Evolutionary conservation across 2,113 vertebrate species (phyloP).

Genomic region (Podarcis muralis): DNA sequence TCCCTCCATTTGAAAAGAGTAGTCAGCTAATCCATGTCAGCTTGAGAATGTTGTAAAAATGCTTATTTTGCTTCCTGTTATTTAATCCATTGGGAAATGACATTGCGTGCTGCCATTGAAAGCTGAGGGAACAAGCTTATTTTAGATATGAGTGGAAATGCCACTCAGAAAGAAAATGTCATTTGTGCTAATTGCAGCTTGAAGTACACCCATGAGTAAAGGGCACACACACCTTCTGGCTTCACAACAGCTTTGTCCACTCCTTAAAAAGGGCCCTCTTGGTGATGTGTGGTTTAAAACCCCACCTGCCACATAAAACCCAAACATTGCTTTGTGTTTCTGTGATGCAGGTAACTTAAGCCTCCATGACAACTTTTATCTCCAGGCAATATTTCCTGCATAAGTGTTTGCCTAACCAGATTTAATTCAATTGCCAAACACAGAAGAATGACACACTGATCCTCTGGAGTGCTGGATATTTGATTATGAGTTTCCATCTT

Average conservation of each 20-base stretch:
- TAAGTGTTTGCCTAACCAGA: neutral
- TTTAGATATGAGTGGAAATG: slow-evolving; percentile 19
- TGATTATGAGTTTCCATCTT: neutral
- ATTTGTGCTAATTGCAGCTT: neutral
- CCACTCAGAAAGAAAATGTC: neutral
- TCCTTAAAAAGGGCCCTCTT: neutral
- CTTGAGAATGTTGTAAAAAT: neutral
- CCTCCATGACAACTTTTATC: neutral
- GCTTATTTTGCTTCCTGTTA: neutral
- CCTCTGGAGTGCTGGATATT: rapidly evolving
- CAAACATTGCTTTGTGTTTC: neutral
- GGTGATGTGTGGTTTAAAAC: neutral
- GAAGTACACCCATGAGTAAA: neutral
- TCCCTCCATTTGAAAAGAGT: neutral
- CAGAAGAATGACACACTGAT: neutral
- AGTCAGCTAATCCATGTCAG: neutral
- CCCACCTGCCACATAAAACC: neutral
- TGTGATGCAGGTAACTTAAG: neutral
- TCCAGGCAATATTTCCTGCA: neutral
- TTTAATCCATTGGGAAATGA: neutral
- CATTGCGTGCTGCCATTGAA: neutral
- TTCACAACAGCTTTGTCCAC: neutral
- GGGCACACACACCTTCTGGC: neutral
- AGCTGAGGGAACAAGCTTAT: neutral
- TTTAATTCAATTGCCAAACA: neutral